Evolutionary conservation across 2,797 vertebrate species (phyloP).

Genomic region (Betta splendens): DNA sequence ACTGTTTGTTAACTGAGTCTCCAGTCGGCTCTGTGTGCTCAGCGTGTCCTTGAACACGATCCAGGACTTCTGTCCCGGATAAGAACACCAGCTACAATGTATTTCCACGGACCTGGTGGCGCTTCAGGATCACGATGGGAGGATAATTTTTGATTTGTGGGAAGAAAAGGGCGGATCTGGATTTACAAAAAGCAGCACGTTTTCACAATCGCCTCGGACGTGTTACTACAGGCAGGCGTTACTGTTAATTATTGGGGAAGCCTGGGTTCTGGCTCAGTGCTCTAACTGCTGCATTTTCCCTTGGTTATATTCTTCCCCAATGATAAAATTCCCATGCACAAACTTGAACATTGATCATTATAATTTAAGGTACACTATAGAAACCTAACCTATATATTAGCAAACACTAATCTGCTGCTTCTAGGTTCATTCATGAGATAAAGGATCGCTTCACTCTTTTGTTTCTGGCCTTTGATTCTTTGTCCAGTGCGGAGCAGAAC

Average conservation of each 20-base stretch:
- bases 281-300: too few relatives aligned
- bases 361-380: too few relatives aligned
- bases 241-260: background rate
- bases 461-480: background rate
- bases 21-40: conserved; percentile 19
- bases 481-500: background rate
- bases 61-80: conserved; percentile 22
- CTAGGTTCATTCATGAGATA: too few relatives aligned
- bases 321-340: background rate
- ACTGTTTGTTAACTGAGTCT: background rate
- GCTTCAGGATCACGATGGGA: conserved; percentile 3
- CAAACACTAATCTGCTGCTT: too few relatives aligned
- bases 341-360: background rate
- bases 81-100: conserved; percentile 10
- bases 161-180: conserved; percentile 6
- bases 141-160: conserved; percentile 1
- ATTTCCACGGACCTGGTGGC: conserved; percentile 9
- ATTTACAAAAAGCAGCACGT: background rate
- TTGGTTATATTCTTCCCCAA: background rate
- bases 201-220: background rate
- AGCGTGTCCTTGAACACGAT: conserved; percentile 40
- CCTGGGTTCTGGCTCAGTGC: background rate
- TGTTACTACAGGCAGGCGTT: background rate
- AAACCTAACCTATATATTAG: too few relatives aligned
- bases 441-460: background rate